A percentile compares a stretch with the other conserved stretches of the same genome.
Evolutionary conservation across 1,140 invertebrate species (phyloP).

Genomic region (Sogatella furcifera): DNA sequence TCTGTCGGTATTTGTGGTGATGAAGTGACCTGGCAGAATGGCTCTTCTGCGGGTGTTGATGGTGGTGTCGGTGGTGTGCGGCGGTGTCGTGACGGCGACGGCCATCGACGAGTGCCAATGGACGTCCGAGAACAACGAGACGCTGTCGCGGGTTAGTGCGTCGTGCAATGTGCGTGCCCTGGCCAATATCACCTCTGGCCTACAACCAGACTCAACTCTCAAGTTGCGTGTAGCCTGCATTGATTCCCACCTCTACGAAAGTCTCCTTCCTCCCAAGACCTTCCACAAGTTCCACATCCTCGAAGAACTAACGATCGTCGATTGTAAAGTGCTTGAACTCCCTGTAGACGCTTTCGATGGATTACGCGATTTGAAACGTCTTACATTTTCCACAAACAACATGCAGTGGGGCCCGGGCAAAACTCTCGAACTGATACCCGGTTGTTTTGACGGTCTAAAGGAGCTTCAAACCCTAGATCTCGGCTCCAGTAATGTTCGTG

Average conservation of each 20-base stretch:
- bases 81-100: not conserved
- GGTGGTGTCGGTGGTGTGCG: slow-evolving; percentile 3
- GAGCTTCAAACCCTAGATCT: slow-evolving; percentile 70
- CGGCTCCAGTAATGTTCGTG: slow-evolving; percentile 67
- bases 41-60: slow-evolving; percentile 1
- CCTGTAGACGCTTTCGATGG: slow-evolving; percentile 66
- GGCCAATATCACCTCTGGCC: slow-evolving; percentile 37
- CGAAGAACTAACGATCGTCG: slow-evolving; percentile 57
- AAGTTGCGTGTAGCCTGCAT: slow-evolving; percentile 62
- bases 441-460: slow-evolving; percentile 56
- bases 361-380: slow-evolving; percentile 56
- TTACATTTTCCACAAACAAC: slow-evolving; percentile 65
- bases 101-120: slow-evolving; percentile 35
- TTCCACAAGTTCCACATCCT: slow-evolving; percentile 62
- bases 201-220: slow-evolving; percentile 57
- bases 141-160: slow-evolving; percentile 39
- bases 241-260: slow-evolving; percentile 67
- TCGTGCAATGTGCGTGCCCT: slow-evolving; percentile 57
- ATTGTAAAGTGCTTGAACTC: slow-evolving; percentile 68
- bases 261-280: slow-evolving; percentile 53
- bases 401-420: slow-evolving; percentile 61
- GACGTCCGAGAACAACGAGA: slow-evolving; percentile 47
- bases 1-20: not conserved
- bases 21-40: slow-evolving; percentile 2
- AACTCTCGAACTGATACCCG: slow-evolving; percentile 52